Evolutionary conservation across 35 echinoderm and acorn worm genomes (phyloP).

Genomic region (Ophioderma brevispina): DNA sequence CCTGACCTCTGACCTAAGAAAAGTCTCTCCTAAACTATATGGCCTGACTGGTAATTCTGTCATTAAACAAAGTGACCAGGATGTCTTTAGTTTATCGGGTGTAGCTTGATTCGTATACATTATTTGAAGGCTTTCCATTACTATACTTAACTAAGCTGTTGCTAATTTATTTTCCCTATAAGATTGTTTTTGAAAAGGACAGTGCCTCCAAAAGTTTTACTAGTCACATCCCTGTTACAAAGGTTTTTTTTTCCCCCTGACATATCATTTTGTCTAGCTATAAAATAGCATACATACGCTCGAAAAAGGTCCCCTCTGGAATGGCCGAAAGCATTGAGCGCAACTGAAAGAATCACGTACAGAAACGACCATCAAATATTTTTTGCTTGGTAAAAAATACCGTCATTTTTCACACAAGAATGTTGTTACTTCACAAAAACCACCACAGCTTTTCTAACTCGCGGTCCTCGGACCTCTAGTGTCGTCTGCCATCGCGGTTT

Average conservation of each 20-base stretch:
- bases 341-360: conserved; percentile 53
- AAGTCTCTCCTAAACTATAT: too few species aligned
- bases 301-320: conserved; percentile 93
- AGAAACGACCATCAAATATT: conserved; percentile 2
- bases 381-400: not conserved
- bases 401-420: not conserved
- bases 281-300: not conserved
- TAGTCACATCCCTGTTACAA: conserved; percentile 35
- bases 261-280: too few species aligned
- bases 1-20: too few species aligned
- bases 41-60: too few species aligned
- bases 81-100: too few species aligned
- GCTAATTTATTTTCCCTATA: not conserved
- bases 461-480: not conserved
- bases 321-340: conserved; percentile 94
- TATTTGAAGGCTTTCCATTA: too few species aligned
- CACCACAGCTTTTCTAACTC: not conserved
- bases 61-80: too few species aligned
- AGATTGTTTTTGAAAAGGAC: not conserved
- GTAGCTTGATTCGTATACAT: too few species aligned
- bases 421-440: not conserved
- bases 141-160: too few species aligned
- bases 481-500: not conserved
- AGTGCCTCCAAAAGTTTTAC: too few species aligned
- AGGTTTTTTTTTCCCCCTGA: too few species aligned